A percentile compares a stretch with the other conserved stretches of the same genome.
Conservation (phyloP, 35 echinoderm and acorn worm species). For the Eucidaris tribuloides region DNA sequence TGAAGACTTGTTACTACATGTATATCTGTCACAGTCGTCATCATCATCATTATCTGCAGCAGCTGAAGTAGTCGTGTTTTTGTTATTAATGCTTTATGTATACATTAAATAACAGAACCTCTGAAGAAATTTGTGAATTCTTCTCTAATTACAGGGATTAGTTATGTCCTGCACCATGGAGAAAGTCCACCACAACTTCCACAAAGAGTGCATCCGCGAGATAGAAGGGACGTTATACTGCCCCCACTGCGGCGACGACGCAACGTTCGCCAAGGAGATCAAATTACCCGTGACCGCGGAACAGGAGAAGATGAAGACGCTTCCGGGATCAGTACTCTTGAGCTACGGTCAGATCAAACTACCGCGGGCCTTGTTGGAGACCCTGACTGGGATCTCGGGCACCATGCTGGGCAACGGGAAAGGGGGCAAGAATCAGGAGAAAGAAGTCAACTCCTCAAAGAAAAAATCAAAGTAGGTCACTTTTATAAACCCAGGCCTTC, state of each 20-base stretch:
- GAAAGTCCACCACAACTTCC: constrained; percentile 75
- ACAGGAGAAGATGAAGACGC: constrained; percentile 33
- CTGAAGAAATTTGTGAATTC: too few species aligned
- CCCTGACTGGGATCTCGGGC: constrained; percentile 41
- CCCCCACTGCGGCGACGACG: constrained; percentile 93
- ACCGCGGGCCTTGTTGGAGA: constrained; percentile 49
- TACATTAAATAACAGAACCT: too few species aligned
- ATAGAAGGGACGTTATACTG: constrained; percentile 90
- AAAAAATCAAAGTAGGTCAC: too few species aligned
- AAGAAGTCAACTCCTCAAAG: too few species aligned
- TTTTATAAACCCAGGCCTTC: too few species aligned
- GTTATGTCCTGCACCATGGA: constrained; percentile 83
- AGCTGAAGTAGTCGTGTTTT: too few species aligned
- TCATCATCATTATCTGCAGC: too few species aligned
- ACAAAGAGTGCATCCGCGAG: constrained; percentile 88
- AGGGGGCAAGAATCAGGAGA: too few species aligned
- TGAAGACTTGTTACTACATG: too few species aligned
- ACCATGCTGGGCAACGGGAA: constrained; percentile 5
- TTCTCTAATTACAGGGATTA: constrained; percentile 48
- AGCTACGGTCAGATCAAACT: constrained; percentile 69
- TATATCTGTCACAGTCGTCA: too few species aligned
- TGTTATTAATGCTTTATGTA: too few species aligned
- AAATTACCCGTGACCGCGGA: constrained; percentile 37
- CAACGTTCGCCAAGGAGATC: constrained; percentile 57
- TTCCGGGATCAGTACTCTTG: constrained; percentile 52